A percentile compares a stretch with the other conserved stretches of the same genome.
Evolutionary conservation across 2,888 invertebrate genomes (phyloP).

Genomic region (Drosophila prolongata): DNA sequence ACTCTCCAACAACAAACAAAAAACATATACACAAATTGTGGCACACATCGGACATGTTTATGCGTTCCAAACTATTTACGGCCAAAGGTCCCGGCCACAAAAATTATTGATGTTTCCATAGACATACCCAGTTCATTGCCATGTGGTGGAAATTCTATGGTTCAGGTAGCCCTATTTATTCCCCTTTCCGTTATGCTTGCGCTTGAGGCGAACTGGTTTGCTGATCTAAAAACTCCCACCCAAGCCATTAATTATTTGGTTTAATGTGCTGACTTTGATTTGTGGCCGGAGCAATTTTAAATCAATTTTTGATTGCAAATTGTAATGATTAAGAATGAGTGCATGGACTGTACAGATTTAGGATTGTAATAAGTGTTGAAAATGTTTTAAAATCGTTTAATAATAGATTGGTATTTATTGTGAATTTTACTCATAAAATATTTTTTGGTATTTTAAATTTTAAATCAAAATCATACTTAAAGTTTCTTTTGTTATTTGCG

Average conservation of each 20-base stretch:
- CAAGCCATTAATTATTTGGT: slow-evolving; percentile 18
- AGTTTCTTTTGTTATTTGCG: background rate
- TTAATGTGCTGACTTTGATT: slow-evolving; percentile 8
- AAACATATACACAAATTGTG: slow-evolving; percentile 5
- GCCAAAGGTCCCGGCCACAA: slow-evolving; percentile 42
- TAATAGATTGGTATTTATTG: too few species aligned
- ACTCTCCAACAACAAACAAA: slow-evolving; percentile 13
- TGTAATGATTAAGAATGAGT: slow-evolving; percentile 9
- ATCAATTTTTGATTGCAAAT: slow-evolving; percentile 12
- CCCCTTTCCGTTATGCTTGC: background rate
- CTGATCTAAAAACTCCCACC: slow-evolving; percentile 46
- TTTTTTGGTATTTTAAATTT: background rate
- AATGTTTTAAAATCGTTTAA: too few species aligned
- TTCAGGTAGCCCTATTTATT: slow-evolving; percentile 5
- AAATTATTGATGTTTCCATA: slow-evolving; percentile 38
- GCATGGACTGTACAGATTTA: background rate
- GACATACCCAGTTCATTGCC: slow-evolving; percentile 37
- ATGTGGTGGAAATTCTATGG: slow-evolving; percentile 19
- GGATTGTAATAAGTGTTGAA: background rate
- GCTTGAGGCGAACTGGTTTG: slow-evolving; percentile 15
- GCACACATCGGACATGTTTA: slow-evolving; percentile 42
- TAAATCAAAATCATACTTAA: background rate
- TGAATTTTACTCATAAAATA: too few species aligned
- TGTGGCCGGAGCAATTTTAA: slow-evolving; percentile 13
- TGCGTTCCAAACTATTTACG: slow-evolving; percentile 59